phyloP scores from a whole-genome alignment of 2,888 invertebrate genomes.

The Macrosoma leucophasiata region DNA sequence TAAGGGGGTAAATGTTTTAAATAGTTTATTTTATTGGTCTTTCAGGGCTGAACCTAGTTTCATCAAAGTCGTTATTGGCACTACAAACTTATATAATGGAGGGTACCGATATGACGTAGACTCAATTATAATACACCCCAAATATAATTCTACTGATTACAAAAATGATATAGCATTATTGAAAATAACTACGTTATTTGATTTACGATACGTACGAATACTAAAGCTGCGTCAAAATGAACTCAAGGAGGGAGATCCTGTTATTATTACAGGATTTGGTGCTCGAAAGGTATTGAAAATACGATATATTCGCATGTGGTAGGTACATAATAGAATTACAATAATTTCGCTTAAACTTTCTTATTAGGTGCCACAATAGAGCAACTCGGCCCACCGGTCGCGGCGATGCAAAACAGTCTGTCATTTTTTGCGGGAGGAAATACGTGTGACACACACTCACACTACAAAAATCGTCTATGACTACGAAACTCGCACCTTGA shows the following conservation, averaged over 20 bases:
- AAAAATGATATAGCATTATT: slow-evolving; percentile 56
- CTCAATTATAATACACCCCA: slow-evolving; percentile 37
- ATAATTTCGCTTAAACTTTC: too few species aligned
- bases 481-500: too few species aligned
- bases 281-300: slow-evolving; percentile 51
- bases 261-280: slow-evolving; percentile 56
- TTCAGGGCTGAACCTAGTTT: slow-evolving; percentile 46
- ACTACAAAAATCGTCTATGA: too few species aligned
- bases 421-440: too few species aligned
- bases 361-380: too few species aligned
- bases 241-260: slow-evolving; percentile 43
- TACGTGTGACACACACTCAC: too few species aligned
- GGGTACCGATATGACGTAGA: slow-evolving; percentile 38
- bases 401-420: too few species aligned
- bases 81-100: slow-evolving; percentile 45
- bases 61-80: slow-evolving; percentile 53
- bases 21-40: slow-evolving; percentile 2
- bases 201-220: slow-evolving; percentile 34
- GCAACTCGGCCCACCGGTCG: too few species aligned
- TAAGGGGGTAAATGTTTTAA: not conserved
- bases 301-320: too few species aligned
- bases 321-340: too few species aligned
- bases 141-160: slow-evolving; percentile 38
- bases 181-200: slow-evolving; percentile 39
- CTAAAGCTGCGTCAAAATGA: slow-evolving; percentile 33